These are phyloP conservation scores for Eulemur coronatus DNA, from an alignment of 2,797 vertebrate genomes.

Conservation along the genomic window DNA sequence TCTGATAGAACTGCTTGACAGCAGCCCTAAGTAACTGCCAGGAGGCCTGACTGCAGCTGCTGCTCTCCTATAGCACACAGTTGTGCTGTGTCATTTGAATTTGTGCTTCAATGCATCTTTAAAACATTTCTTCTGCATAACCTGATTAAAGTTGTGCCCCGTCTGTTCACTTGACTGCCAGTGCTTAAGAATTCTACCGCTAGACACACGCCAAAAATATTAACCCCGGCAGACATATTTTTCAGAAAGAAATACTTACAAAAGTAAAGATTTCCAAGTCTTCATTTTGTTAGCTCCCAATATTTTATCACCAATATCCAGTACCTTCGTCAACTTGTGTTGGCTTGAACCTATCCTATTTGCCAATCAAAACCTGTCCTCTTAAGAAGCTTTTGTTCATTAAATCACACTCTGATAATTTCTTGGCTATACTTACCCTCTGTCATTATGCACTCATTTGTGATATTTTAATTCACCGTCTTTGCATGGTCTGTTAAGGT, in stretches of 20 bases:
- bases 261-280: not conserved
- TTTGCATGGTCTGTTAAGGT: not conserved
- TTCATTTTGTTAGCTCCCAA: not conserved
- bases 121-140: slow-evolving; percentile 39
- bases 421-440: not conserved
- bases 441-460: not conserved
- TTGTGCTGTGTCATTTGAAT: slow-evolving; percentile 64
- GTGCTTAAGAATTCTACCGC: not conserved
- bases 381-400: not conserved
- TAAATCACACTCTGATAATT: not conserved
- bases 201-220: not conserved
- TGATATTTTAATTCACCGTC: not conserved
- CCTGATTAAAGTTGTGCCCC: slow-evolving; percentile 23
- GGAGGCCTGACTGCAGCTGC: slow-evolving; percentile 7
- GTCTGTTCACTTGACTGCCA: slow-evolving; percentile 39
- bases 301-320: not conserved
- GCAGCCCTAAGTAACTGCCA: not conserved
- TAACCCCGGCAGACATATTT: not conserved
- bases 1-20: slow-evolving; percentile 37
- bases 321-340: not conserved
- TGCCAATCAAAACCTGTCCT: not conserved
- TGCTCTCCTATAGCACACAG: not conserved
- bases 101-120: slow-evolving; percentile 49
- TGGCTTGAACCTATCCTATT: not conserved
- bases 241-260: not conserved